Evolutionary conservation across 1,140 invertebrate species (phyloP).

Genomic region (Saccostrea glomerata): DNA sequence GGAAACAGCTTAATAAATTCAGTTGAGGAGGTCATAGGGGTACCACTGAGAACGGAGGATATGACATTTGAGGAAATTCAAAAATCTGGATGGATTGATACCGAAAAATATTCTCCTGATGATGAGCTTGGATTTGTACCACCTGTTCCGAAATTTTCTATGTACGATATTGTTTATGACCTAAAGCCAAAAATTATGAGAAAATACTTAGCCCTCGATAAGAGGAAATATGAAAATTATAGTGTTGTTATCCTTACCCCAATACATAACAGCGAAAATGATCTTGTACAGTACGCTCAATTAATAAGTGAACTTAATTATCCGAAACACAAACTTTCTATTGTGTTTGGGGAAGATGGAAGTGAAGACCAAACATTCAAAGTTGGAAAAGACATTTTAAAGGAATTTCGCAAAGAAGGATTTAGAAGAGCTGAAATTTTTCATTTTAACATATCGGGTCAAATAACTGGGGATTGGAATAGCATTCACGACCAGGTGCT

Average conservation of each 20-base stretch:
- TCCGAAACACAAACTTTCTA: conserved; percentile 69
- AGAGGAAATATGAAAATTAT: conserved; percentile 48
- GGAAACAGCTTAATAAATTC: not conserved
- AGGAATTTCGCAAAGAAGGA: conserved; percentile 62
- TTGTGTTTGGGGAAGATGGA: conserved; percentile 74
- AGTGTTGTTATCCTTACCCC: conserved; percentile 73
- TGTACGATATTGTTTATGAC: conserved; percentile 61
- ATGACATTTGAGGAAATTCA: conserved; percentile 22
- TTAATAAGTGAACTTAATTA: conserved; percentile 70
- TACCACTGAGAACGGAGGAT: conserved; percentile 36
- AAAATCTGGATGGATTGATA: conserved; percentile 44
- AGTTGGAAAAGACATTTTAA: conserved; percentile 57
- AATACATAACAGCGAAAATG: conserved; percentile 68
- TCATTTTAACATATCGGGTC: conserved; percentile 65
- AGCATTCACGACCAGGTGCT: conserved; percentile 60
- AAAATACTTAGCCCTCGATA: conserved; percentile 56
- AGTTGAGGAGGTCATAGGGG: conserved; percentile 1
- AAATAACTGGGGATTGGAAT: conserved; percentile 62
- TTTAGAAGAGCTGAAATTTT: conserved; percentile 62
- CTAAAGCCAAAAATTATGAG: conserved; percentile 59
- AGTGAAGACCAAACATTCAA: conserved; percentile 70
- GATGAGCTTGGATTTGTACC: conserved; percentile 56
- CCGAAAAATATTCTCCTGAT: conserved; percentile 40
- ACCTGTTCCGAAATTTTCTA: conserved; percentile 64
- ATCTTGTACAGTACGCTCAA: conserved; percentile 60